A percentile compares a stretch with the other conserved stretches of the same genome.
phyloP scores from a whole-genome alignment of 2,797 vertebrate genomes.

The Carcharodon carcharias region DNA sequence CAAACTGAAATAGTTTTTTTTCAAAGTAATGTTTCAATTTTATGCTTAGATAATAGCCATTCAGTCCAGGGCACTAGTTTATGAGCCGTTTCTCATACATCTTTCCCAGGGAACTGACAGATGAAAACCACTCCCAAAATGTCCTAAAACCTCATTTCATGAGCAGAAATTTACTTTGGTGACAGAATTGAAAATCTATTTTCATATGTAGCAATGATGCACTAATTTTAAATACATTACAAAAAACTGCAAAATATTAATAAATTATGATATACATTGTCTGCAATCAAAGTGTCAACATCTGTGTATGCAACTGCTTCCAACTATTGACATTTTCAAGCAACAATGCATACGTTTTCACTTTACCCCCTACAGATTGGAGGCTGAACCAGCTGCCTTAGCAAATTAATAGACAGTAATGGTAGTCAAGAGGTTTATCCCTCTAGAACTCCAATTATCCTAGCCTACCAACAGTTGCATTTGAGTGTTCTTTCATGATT shows the following conservation, averaged over 20 bases:
- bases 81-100: neutral
- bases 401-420: neutral
- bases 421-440: neutral
- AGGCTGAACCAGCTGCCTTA: slow-evolving; percentile 11
- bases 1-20: neutral
- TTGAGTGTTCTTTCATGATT: neutral
- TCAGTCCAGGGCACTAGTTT: neutral
- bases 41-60: neutral
- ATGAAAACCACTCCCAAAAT: neutral
- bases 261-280: neutral
- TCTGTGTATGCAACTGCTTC: neutral
- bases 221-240: neutral
- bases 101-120: neutral
- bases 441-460: neutral
- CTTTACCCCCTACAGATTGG: slow-evolving; percentile 21
- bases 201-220: neutral
- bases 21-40: neutral
- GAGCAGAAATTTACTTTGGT: neutral
- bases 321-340: slow-evolving; percentile 22
- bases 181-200: neutral
- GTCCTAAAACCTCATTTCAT: neutral
- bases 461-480: neutral
- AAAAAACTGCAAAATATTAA: neutral
- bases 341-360: slow-evolving; percentile 8
- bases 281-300: neutral